Conservation (phyloP, 2,113 vertebrate genomes). For the Chascanopsetta lugubris region DNA sequence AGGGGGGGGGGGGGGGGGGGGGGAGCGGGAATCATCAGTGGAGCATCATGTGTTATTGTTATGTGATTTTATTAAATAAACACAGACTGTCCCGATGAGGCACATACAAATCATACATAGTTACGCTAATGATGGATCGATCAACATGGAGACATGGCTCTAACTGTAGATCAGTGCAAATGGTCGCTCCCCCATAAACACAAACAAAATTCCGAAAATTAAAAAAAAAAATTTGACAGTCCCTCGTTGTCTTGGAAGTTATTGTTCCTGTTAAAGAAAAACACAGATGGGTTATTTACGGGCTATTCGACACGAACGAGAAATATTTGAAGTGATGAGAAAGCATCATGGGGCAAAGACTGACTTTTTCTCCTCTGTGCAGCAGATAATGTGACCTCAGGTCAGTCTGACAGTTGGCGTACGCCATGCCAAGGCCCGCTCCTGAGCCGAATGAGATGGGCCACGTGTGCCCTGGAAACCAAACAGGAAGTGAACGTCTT, state of each 20-base stretch:
- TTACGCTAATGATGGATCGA: conserved; percentile 31
- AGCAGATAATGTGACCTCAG: conserved; percentile 90
- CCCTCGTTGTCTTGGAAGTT: conserved; percentile 48
- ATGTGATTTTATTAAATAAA: conserved; percentile 79
- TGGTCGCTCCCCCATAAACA: conserved; percentile 42
- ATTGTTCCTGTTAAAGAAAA: conserved; percentile 71
- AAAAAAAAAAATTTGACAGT: conserved; percentile 34
- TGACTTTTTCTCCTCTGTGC: conserved; percentile 88
- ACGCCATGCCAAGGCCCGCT: conserved; percentile 94
- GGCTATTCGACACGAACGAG: background rate
- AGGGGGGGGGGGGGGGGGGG: no score
- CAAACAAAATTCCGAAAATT: background rate
- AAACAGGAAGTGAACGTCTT: conserved; percentile 9
- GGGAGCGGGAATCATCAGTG: no score
- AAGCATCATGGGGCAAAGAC: conserved; percentile 30
- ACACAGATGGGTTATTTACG: conserved; percentile 4
- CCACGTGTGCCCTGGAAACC: conserved; percentile 88
- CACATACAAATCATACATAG: conserved; percentile 57
- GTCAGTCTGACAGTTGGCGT: conserved; percentile 96
- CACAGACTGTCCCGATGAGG: conserved; percentile 62
- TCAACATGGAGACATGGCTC: conserved; percentile 35
- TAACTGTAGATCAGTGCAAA: conserved; percentile 63
- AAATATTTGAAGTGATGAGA: no score
- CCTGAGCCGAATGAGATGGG: conserved; percentile 90
- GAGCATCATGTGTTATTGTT: conserved; percentile 7